Percentiles rank a stretch among this genome's conserved stretches.
These are phyloP conservation scores for Oncorhynchus nerka DNA, from an alignment of 2,113 vertebrate genomes.

Conservation along the genomic window DNA sequence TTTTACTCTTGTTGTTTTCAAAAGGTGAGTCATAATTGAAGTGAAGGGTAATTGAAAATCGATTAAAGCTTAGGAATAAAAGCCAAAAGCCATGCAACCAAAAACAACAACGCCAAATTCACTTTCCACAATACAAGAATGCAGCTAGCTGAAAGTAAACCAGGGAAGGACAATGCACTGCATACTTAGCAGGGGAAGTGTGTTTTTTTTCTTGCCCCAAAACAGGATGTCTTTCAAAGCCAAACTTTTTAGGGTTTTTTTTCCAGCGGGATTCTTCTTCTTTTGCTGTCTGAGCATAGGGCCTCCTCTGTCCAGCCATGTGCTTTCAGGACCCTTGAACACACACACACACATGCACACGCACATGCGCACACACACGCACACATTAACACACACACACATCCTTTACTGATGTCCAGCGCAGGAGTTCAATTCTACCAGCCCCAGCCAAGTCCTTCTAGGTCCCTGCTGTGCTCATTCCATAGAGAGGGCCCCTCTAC, in stretches of 20 bases:
- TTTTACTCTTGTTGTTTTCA: neutral
- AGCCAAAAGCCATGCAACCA: too few species aligned
- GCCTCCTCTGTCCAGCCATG: constrained; percentile 22
- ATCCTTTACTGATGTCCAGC: neutral
- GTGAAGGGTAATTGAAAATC: neutral
- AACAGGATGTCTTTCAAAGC: constrained; percentile 45
- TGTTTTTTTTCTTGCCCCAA: constrained; percentile 20
- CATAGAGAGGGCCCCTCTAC: neutral
- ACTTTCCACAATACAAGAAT: constrained; percentile 7
- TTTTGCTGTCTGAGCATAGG: constrained; percentile 36
- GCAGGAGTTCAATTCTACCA: neutral
- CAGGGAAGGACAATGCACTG: constrained; percentile 20
- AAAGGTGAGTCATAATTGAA: neutral
- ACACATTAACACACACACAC: neutral
- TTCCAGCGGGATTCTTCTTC: constrained; percentile 18
- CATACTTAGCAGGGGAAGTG: constrained; percentile 40
- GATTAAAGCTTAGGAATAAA: neutral
- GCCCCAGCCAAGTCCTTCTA: neutral
- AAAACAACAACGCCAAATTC: neutral
- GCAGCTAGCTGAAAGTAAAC: neutral
- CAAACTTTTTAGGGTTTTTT: neutral
- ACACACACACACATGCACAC: neutral
- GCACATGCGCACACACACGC: neutral
- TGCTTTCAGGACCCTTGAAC: constrained; percentile 14
- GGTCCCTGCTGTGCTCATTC: neutral